Evolutionary conservation across 2,888 invertebrate genomes (phyloP), one percentile per base, ranked within the genome.

Genomic region (Notocelia uddmanniana): DNA sequence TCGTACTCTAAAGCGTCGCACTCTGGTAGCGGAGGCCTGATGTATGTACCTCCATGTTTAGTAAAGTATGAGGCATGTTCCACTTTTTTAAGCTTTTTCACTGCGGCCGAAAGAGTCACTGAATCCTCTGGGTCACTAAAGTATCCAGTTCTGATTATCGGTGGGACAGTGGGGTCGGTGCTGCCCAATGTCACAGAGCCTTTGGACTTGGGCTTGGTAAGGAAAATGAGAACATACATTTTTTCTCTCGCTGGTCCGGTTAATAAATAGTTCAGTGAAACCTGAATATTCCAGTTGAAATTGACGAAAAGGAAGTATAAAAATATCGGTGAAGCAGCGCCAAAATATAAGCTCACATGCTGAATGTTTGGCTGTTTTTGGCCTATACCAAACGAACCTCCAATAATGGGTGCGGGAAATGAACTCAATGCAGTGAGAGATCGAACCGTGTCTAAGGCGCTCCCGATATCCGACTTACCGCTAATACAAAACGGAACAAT

Each of bases 1-100:
- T 86, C 92, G 69, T 92, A 92, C 0, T 76, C 67, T 13, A 83
- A 79, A 3, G 87, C 74, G 10, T 86, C 83, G 75, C 95, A 95
- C 1, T 87, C 90, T 0, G 92, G 89, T 13, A 95, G 84, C 2
- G 68, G 68, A 13, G 63, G 62, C 26, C 60, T 57, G 13, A 63
- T 50, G 11, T 57, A 45, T 13, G 37, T n/a, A n/a, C 62, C 72
- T 23, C 52, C 50, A 21, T 31, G n/a, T 41, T 23, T n/a, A n/a
- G 34, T 57, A 18, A 73, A 58, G 26, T 57, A 0, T 15, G 64
- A 59, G 19, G 71, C 69, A 0, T 63, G 31, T 31, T 34, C 18
- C 1, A 68, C 60, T 18, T 50, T 10, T 13, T 31, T 10, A 18
- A 67, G 66, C 18, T 57, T 31, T 19, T 72, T 54, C 1, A 72